Percentiles rank a stretch among this genome's conserved stretches.
phyloP scores from a whole-genome alignment of 2,888 invertebrate species.

The Tanaodytes sp. region DNA sequence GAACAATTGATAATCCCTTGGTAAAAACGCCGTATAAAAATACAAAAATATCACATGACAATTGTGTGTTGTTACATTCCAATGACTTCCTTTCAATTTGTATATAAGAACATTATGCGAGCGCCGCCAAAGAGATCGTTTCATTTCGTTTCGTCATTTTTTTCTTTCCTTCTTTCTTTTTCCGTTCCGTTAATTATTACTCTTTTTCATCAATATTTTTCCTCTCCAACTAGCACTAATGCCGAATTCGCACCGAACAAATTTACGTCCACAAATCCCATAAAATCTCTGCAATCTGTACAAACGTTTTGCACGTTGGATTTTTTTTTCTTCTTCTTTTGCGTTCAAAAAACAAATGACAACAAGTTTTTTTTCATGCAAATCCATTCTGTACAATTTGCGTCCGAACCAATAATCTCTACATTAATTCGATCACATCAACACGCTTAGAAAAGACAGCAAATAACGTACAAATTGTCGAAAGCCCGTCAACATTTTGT shows the following conservation, averaged over 20 bases:
- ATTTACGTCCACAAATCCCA: slow-evolving; percentile 51
- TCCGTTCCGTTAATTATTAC: background rate
- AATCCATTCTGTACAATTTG: slow-evolving; percentile 47
- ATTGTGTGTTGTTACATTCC: slow-evolving; percentile 43
- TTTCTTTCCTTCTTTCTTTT: background rate
- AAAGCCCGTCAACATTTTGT: slow-evolving; percentile 15
- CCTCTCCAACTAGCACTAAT: no score
- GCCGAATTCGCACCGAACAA: slow-evolving; percentile 34
- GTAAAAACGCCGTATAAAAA: slow-evolving; percentile 51
- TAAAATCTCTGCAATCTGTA: slow-evolving; percentile 50
- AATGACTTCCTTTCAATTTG: slow-evolving; percentile 35
- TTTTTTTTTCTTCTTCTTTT: slow-evolving; percentile 27
- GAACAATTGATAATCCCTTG: slow-evolving; percentile 45
- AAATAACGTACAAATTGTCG: slow-evolving; percentile 24
- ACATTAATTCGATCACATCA: slow-evolving; percentile 39
- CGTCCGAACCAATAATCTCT: slow-evolving; percentile 24
- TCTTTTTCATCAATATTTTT: background rate
- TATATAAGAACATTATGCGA: slow-evolving; percentile 16
- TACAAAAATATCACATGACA: slow-evolving; percentile 53
- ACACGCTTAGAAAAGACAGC: slow-evolving; percentile 37
- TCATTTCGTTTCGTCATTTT: slow-evolving; percentile 9
- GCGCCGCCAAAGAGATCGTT: slow-evolving; percentile 25
- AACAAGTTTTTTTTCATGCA: slow-evolving; percentile 40
- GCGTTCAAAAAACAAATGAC: slow-evolving; percentile 39
- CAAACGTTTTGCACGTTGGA: slow-evolving; percentile 43